Percentiles rank a stretch among this genome's conserved stretches.
phyloP scores from a whole-genome alignment of 2,888 invertebrate species.

The Eupithecia insigniata region DNA sequence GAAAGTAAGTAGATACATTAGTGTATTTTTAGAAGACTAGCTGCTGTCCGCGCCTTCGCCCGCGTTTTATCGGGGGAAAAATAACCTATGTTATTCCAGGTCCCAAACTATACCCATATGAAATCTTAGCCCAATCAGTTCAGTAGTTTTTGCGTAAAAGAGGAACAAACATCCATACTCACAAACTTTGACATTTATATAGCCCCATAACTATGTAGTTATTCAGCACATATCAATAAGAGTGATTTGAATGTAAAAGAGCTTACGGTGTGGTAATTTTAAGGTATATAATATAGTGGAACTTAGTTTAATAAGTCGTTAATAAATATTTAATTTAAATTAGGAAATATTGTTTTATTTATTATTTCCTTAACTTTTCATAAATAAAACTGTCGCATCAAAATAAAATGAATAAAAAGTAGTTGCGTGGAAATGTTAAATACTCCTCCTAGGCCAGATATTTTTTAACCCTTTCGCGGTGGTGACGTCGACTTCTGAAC shows the following conservation, averaged over 20 bases:
- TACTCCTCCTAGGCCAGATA: not conserved
- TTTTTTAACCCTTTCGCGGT: not conserved
- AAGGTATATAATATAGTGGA: not conserved
- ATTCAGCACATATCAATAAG: slow-evolving; percentile 64
- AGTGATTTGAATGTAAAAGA: slow-evolving; percentile 60
- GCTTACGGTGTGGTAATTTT: slow-evolving; percentile 50
- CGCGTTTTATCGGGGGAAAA: too few relatives aligned
- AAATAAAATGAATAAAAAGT: not conserved
- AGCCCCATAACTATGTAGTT: slow-evolving; percentile 43
- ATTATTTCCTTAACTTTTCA: not conserved
- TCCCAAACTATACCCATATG: too few relatives aligned
- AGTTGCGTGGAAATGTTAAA: not conserved
- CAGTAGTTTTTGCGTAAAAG: too few relatives aligned
- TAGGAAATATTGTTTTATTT: slow-evolving; percentile 16
- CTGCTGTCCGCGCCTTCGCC: too few relatives aligned
- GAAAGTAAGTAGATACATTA: not conserved
- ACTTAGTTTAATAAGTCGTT: slow-evolving; percentile 28
- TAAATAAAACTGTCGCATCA: not conserved
- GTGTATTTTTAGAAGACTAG: not conserved
- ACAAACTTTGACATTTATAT: not conserved
- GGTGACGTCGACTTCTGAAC: not conserved
- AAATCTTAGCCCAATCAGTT: too few relatives aligned
- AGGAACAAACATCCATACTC: too few relatives aligned
- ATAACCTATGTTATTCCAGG: too few relatives aligned
- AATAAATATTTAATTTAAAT: slow-evolving; percentile 50